Base-by-base conservation (phyloP, 2,888 invertebrate species). In the Agriopis marginaria region DNA sequence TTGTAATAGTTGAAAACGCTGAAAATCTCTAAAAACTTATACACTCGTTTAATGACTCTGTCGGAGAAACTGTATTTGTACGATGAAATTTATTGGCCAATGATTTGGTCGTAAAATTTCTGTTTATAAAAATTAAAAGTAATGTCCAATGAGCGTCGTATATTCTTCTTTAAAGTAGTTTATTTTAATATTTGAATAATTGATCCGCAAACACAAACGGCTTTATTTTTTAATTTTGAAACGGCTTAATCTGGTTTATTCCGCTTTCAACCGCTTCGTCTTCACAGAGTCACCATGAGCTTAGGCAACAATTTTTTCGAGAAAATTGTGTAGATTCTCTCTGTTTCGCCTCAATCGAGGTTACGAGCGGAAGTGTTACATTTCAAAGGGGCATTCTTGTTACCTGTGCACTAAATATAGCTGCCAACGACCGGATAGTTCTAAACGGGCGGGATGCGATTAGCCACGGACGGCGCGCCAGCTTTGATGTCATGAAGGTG, bases 361-460 rank as follows among this genome's bases (percentile, higher is more conserved):
- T 89, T 90, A 90, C 86, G 90, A 89, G 88, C 93, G 93, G 93
- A 93, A 93, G 92, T 92, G 89, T 93, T 85, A 84, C 82, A 86
- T 93, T 92, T 93, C 93, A 93, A 93, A 93, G 93, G 86, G 82
- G 90, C 91, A 92, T 92, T 92, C 92, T 90, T 89, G 92, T 92
- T 93, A 93, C 93, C 93, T 93, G 93, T 91, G 78, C 81, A 85
- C 89, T 90, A 92, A 90, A 92, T 88, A 92, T 91, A 92, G 77
- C 62, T 76, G 74, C 77, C 76, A 78, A 82, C 82, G 79, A 80
- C 84, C 84, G 85, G 85, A 83, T 83, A 82, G 84, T 64, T 73
- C 62, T 53, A 59, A 79, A 79, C 82, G 79, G 73, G 70, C 82
- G 82, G 85, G 84, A 84, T 83, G 84, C 83, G 82, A 85, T 85